A percentile compares a stretch with the other conserved stretches of the same genome.
Conservation (phyloP, 2,888 invertebrate species). For the Chloroclystis v-ata region DNA sequence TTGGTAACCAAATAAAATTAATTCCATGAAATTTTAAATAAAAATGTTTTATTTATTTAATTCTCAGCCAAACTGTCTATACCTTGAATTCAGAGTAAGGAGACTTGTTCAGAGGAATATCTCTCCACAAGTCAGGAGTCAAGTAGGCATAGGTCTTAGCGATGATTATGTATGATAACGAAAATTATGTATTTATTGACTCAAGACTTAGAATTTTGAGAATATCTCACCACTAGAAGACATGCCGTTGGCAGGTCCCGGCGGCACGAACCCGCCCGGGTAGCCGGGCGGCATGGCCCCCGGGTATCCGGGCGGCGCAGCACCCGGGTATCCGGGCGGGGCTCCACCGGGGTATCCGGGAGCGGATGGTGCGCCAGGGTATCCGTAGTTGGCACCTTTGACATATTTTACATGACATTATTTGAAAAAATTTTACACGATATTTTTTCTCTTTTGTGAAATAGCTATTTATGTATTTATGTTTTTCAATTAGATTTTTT, state of each 20-base stretch:
- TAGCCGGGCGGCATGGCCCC: slow-evolving; percentile 27
- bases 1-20: too few relatives aligned
- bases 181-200: too few relatives aligned
- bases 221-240: slow-evolving; percentile 57
- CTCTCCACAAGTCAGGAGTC: slow-evolving; percentile 99
- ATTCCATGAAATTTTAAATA: too few relatives aligned
- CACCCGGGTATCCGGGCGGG: slow-evolving; percentile 29
- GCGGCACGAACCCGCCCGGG: slow-evolving; percentile 30
- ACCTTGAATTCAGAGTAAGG: slow-evolving; percentile 97
- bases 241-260: slow-evolving; percentile 46
- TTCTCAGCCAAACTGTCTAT: slow-evolving; percentile 41
- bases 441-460: too few relatives aligned
- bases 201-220: slow-evolving; percentile 20
- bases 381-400: slow-evolving; percentile 35
- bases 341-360: slow-evolving; percentile 47
- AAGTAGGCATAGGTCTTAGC: slow-evolving; percentile 99
- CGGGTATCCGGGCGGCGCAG: slow-evolving; percentile 26
- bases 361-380: slow-evolving; percentile 28
- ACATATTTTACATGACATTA: too few relatives aligned
- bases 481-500: too few relatives aligned
- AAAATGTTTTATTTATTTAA: too few relatives aligned
- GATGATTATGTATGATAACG: too few relatives aligned
- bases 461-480: too few relatives aligned
- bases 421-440: too few relatives aligned
- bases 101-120: slow-evolving; percentile 93